Evolutionary conservation across 2,888 invertebrate species (phyloP).

Genomic region (Hanleya hanleyi): DNA sequence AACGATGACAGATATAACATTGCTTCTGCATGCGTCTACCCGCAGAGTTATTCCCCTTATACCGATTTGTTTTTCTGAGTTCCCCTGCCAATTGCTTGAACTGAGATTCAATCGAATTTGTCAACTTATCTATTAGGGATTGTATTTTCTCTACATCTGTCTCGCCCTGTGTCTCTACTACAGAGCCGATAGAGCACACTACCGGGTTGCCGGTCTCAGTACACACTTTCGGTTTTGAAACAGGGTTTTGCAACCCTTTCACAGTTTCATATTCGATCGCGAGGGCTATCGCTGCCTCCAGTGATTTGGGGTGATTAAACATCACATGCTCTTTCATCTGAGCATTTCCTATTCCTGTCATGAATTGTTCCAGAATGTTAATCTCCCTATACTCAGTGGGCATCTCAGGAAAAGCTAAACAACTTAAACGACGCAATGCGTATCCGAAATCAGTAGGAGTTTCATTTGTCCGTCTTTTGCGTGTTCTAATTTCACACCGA

Average conservation of each 20-base stretch:
- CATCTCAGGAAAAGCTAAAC: background rate
- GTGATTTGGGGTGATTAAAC: background rate
- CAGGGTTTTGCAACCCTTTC: no score
- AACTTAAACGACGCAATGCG: background rate
- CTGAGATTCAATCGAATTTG: background rate
- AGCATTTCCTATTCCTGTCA: background rate
- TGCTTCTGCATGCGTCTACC: no score
- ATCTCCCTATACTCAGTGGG: background rate
- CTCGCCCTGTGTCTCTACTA: background rate
- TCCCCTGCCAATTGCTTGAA: background rate
- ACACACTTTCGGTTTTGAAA: background rate
- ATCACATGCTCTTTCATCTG: background rate
- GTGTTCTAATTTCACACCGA: background rate
- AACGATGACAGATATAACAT: background rate
- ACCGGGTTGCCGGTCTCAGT: background rate
- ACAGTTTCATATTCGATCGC: conserved; percentile 7
- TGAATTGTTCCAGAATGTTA: background rate
- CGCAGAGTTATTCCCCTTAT: no score
- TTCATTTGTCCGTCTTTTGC: background rate
- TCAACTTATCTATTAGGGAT: background rate
- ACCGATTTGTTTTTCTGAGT: no score
- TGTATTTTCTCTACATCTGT: no score
- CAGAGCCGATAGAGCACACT: background rate
- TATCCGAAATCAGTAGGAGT: background rate
- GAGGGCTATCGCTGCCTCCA: background rate